Conservation (phyloP, 2,888 invertebrate genomes). For the Orchesellides sinensis region DNA sequence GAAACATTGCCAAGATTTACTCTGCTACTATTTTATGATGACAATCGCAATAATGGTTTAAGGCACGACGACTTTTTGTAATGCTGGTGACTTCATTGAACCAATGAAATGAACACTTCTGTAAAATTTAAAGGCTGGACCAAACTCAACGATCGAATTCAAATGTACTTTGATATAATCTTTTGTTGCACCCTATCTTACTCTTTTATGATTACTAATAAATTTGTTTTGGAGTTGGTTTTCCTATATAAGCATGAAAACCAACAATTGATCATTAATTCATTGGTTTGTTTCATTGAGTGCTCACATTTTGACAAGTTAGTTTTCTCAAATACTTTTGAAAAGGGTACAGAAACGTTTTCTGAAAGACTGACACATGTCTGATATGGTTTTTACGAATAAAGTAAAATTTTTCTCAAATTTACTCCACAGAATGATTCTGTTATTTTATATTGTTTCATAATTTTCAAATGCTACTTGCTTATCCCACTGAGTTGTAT, state of each 20-base stretch:
- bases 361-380: no score
- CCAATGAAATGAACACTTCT: conserved; percentile 45
- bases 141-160: conserved; percentile 18
- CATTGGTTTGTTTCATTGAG: not conserved
- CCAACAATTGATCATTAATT: not conserved
- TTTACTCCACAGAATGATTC: not conserved
- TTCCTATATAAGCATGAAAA: conserved; percentile 18
- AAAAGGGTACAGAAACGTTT: no score
- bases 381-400: no score
- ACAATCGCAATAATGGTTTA: conserved; percentile 47
- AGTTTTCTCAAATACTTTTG: no score
- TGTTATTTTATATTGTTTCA: not conserved
- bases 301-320: no score
- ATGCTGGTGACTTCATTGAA: conserved; percentile 57
- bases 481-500: conserved; percentile 26
- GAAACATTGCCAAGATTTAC: not conserved
- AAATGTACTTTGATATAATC: conserved; percentile 1
- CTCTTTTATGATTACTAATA: not conserved
- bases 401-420: not conserved
- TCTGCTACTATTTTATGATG: conserved; percentile 38
- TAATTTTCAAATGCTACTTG: not conserved
- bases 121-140: conserved; percentile 53
- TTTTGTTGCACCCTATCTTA: not conserved
- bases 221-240: no score
- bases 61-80: conserved; percentile 49